phyloP scores from a whole-genome alignment of 2,888 invertebrate species.

The Spodoptera exigua region DNA sequence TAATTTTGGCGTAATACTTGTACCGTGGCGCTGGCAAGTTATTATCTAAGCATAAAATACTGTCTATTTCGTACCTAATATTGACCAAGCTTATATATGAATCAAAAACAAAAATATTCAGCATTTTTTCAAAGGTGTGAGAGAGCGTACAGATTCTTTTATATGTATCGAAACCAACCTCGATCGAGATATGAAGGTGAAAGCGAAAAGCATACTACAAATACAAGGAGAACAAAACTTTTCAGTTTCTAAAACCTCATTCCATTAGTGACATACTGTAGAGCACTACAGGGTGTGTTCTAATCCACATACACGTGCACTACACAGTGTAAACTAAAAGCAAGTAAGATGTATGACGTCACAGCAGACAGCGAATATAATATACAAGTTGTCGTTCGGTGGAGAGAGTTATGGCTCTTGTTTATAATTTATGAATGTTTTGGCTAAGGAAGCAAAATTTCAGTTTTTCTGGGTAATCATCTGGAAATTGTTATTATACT shows the following conservation, averaged over 20 bases:
- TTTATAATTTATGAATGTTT: slow-evolving; percentile 42
- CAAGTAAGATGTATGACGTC: slow-evolving; percentile 41
- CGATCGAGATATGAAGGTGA: too few species aligned
- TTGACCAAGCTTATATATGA: too few species aligned
- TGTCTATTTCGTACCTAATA: too few species aligned
- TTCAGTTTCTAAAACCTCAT: neutral
- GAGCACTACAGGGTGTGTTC: slow-evolving; percentile 5
- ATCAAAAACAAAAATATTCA: too few species aligned
- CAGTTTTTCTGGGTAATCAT: slow-evolving; percentile 30
- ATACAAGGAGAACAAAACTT: neutral
- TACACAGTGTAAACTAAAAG: slow-evolving; percentile 26
- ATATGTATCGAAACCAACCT: too few species aligned
- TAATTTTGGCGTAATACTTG: too few species aligned
- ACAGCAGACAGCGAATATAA: slow-evolving; percentile 28
- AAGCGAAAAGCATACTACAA: too few species aligned
- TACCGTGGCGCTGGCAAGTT: too few species aligned
- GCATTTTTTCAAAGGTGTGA: too few species aligned
- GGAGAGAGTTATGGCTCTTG: slow-evolving; percentile 38
- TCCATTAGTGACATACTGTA: neutral
- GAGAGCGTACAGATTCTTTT: too few species aligned
- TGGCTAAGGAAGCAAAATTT: slow-evolving; percentile 12
- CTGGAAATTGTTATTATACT: slow-evolving; percentile 1
- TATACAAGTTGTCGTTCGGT: slow-evolving; percentile 39
- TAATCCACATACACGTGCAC: slow-evolving; percentile 1
- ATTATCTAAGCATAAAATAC: too few species aligned